Conservation (phyloP, 30 jellyfish, hydroid and myxozoan genomes). For the Aurelia aurita region DNA sequence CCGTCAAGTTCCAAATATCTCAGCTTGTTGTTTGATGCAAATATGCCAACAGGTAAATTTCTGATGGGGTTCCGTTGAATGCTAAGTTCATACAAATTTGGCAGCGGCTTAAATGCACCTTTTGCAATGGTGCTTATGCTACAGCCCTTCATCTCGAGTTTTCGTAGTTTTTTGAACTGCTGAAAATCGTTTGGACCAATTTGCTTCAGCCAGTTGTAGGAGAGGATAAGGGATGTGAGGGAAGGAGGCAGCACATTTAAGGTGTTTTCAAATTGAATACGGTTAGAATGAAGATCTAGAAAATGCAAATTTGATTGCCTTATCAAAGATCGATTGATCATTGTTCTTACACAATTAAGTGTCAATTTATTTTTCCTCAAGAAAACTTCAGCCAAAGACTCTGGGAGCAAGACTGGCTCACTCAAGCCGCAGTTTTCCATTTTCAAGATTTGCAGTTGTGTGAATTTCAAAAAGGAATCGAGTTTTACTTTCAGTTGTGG, state of each 20-base stretch:
- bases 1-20: background rate
- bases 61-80: background rate
- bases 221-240: too few relatives aligned
- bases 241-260: too few relatives aligned
- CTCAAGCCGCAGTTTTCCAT: background rate
- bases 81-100: background rate
- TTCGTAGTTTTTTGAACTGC: too few relatives aligned
- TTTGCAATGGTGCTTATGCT: background rate
- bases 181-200: too few relatives aligned
- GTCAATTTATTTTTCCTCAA: background rate
- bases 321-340: background rate
- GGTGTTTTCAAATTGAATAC: too few relatives aligned
- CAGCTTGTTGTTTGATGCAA: background rate
- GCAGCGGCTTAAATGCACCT: background rate
- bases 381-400: background rate
- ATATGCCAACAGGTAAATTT: background rate
- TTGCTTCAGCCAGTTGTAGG: too few relatives aligned
- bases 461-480: conserved; percentile 16
- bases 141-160: background rate
- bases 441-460: background rate
- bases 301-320: too few relatives aligned
- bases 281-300: too few relatives aligned
- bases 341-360: background rate
- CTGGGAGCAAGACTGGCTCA: conserved; percentile 7
- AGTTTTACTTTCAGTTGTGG: background rate